Evolutionary conservation across 2,888 invertebrate genomes (phyloP).

Genomic region (Nudaria mundana): DNA sequence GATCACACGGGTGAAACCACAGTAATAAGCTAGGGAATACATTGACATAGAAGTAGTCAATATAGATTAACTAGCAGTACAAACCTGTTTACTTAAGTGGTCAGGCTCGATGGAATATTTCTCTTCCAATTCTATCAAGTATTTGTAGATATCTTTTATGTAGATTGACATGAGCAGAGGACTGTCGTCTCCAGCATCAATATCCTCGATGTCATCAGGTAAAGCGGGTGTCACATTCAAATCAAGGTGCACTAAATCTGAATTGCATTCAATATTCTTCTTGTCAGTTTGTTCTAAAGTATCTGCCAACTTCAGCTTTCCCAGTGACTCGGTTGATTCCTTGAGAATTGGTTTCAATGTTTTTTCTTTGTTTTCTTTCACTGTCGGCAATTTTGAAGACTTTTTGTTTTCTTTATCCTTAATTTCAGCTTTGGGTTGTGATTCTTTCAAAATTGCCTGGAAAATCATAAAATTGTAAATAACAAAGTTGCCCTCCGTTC

Average conservation of each 20-base stretch:
- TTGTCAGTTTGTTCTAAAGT: constrained; percentile 23
- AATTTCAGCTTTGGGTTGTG: constrained; percentile 46
- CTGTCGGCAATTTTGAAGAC: constrained; percentile 40
- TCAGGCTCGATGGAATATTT: constrained; percentile 83
- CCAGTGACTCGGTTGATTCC: constrained; percentile 58
- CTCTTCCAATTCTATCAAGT: constrained; percentile 88
- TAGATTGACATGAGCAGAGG: constrained; percentile 91
- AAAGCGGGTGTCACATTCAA: constrained; percentile 32
- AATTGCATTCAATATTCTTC: constrained; percentile 24
- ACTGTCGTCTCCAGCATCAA: constrained; percentile 89
- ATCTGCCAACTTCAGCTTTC: constrained; percentile 57
- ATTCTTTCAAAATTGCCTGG: constrained; percentile 58
- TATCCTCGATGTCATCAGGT: constrained; percentile 82
- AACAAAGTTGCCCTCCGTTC: too few species aligned
- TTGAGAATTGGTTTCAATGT: constrained; percentile 52
- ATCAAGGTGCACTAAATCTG: constrained; percentile 17
- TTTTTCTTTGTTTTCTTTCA: constrained; percentile 50
- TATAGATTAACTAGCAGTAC: not conserved
- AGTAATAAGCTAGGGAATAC: too few species aligned
- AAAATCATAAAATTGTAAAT: too few species aligned
- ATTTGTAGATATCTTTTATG: constrained; percentile 93
- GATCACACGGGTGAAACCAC: too few species aligned
- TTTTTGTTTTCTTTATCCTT: constrained; percentile 60
- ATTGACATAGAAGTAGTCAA: not conserved
- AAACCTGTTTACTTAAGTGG: constrained; percentile 84